A percentile compares a stretch with the other conserved stretches of the same genome.
Conservation (phyloP, 2,113 vertebrate species). For the Sterrhoptilus dennistouni region DNA sequence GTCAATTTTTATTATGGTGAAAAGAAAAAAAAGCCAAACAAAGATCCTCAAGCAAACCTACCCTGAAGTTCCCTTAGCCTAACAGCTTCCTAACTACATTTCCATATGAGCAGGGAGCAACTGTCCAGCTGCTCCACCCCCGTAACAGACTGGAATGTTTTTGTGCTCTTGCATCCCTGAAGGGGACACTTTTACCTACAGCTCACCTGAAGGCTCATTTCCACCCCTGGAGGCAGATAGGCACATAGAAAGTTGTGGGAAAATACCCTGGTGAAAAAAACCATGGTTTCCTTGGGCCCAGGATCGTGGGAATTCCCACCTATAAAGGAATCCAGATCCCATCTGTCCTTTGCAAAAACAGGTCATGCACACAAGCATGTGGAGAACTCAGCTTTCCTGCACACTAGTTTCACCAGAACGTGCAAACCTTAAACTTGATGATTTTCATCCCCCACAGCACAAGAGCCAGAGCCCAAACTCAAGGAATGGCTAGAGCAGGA, state of each 20-base stretch:
- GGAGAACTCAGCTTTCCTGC: background rate
- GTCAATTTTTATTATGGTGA: background rate
- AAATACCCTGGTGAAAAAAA: background rate
- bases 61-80: background rate
- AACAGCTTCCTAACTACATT: background rate
- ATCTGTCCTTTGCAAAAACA: background rate
- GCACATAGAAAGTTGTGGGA: accelerated
- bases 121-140: background rate
- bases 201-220: background rate
- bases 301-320: background rate
- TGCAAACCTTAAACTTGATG: background rate
- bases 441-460: background rate
- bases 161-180: background rate
- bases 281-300: accelerated
- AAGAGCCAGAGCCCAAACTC: background rate
- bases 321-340: background rate
- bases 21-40: background rate
- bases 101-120: accelerated
- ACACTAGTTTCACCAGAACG: background rate
- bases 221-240: background rate
- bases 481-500: background rate
- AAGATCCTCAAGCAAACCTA: background rate
- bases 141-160: background rate
- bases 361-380: no score
- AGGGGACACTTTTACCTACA: background rate